Conservation (phyloP, 2,113 vertebrate species). For the mouse (Mus musculus) region DNA sequence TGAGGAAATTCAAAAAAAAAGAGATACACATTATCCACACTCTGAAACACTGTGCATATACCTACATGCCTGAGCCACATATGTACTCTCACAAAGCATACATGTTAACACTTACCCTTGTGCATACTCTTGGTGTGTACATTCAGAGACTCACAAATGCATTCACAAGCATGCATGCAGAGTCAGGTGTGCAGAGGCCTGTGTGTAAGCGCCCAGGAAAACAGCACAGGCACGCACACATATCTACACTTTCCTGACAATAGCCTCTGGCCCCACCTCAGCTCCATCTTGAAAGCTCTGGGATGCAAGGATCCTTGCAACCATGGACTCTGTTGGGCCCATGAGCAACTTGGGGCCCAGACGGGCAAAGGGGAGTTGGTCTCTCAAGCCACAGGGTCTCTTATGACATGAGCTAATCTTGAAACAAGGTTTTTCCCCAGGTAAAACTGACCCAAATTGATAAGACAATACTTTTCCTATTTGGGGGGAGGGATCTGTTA, state of each 20-base stretch:
- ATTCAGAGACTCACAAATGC: not conserved
- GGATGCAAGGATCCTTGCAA: not conserved
- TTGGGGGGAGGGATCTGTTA: not conserved
- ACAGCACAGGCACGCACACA: not conserved
- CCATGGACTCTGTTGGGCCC: not conserved
- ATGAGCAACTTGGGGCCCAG: not conserved
- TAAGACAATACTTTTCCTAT: not conserved
- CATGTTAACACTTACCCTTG: too few relatives aligned
- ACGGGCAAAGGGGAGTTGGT: not conserved
- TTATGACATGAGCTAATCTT: not conserved
- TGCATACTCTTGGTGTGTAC: rapidly evolving
- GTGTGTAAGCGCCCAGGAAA: not conserved
- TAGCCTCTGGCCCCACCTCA: not conserved
- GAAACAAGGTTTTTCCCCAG: not conserved
- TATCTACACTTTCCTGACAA: not conserved
- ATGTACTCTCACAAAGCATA: not conserved
- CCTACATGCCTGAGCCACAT: not conserved
- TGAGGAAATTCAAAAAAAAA: not conserved
- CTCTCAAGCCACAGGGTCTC: not conserved
- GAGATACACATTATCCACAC: rapidly evolving
- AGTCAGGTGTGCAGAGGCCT: not conserved
- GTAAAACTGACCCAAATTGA: not conserved
- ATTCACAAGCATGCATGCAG: not conserved
- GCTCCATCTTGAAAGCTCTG: not conserved
- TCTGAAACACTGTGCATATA: not conserved